A percentile compares a stretch with the other conserved stretches of the same genome.
phyloP scores from a whole-genome alignment of 2,113 vertebrate species.

The Butorides virescens region DNA sequence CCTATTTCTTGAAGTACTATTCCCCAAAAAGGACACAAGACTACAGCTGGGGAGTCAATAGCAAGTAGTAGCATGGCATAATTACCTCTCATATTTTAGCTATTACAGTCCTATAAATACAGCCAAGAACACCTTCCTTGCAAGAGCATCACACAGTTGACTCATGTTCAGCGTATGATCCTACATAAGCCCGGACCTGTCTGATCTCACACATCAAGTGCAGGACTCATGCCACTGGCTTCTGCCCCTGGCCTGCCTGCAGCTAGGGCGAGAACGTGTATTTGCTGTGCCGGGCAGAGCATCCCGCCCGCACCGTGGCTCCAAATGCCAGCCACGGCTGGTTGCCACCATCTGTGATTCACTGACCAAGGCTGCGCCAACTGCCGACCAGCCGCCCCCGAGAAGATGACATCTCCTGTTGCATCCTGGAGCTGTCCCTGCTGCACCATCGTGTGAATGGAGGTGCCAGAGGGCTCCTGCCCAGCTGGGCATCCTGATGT shows the following conservation, averaged over 20 bases:
- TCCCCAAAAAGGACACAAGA: background rate
- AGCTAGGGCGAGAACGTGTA: rapidly evolving
- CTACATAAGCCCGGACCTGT: background rate
- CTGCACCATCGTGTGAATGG: background rate
- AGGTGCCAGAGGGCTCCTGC: background rate
- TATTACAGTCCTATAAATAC: background rate
- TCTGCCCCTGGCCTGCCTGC: background rate
- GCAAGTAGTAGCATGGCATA: background rate
- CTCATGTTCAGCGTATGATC: background rate
- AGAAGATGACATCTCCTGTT: background rate
- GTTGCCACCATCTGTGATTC: background rate
- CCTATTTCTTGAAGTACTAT: background rate
- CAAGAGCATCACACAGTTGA: background rate
- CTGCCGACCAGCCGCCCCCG: rapidly evolving
- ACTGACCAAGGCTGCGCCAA: background rate
- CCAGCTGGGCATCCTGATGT: background rate
- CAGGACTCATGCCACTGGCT: background rate
- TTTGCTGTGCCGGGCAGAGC: background rate
- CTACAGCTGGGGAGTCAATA: background rate
- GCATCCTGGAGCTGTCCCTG: background rate
- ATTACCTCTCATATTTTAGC: slow-evolving; percentile 17
- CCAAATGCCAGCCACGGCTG: rapidly evolving
- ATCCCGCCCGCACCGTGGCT: background rate
- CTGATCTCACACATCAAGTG: background rate
- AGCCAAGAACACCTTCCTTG: slow-evolving; percentile 8